These are phyloP conservation scores for Heliconius melpomene DNA, from an alignment of 1,140 invertebrate genomes.

Conservation along the genomic window DNA sequence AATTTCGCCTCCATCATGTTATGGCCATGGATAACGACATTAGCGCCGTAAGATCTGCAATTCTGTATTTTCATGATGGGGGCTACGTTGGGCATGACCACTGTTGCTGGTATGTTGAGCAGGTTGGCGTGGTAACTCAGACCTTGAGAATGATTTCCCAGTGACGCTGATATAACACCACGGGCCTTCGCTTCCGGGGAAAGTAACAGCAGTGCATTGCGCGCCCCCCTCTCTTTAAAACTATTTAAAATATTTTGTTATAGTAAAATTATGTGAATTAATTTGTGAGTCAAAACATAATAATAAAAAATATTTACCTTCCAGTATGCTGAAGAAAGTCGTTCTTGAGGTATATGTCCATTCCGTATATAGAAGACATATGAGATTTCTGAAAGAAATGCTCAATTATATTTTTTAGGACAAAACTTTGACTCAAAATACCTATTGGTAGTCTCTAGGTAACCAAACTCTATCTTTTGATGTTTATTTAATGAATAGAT, in stretches of 20 bases:
- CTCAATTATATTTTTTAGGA: constrained; percentile 15
- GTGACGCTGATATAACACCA: constrained; percentile 95
- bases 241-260: constrained; percentile 73
- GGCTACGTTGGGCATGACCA: constrained; percentile 95
- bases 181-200: constrained; percentile 85
- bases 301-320: constrained; percentile 82
- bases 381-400: constrained; percentile 85
- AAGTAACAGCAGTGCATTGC: constrained; percentile 91
- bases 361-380: constrained; percentile 88
- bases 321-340: constrained; percentile 96
- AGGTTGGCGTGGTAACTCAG: constrained; percentile 93
- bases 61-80: constrained; percentile 97
- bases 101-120: constrained; percentile 91
- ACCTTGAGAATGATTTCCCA: constrained; percentile 95
- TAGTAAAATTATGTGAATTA: too few relatives aligned
- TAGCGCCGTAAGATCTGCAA: constrained; percentile 91
- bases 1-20: constrained; percentile 93
- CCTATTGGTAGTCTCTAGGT: too few relatives aligned
- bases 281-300: too few relatives aligned
- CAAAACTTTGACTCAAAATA: too few relatives aligned
- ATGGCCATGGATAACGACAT: constrained; percentile 90
- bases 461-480: too few relatives aligned
- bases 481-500: too few relatives aligned
- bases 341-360: constrained; percentile 96
- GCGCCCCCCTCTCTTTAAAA: constrained; percentile 96